phyloP scores from a whole-genome alignment of 2,113 vertebrate genomes.

The Apaloderma vittatum region DNA sequence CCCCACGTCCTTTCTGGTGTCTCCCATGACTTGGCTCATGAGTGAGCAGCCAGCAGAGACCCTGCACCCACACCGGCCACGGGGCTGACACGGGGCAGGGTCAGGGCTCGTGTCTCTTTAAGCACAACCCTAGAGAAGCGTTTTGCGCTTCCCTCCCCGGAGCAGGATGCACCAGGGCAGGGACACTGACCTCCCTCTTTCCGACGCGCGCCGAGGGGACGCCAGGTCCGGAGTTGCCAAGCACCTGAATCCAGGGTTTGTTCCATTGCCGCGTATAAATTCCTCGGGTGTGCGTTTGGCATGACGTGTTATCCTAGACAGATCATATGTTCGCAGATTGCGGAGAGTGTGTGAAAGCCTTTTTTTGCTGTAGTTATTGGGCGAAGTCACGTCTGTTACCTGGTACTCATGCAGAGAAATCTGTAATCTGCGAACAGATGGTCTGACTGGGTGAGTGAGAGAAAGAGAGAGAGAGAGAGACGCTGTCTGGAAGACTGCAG shows the following conservation, averaged over 20 bases:
- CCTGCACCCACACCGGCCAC: neutral
- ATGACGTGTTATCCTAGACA: conserved; percentile 69
- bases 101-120: neutral
- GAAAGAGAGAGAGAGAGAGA: conserved; percentile 46
- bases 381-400: conserved; percentile 72
- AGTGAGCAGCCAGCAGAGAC: neutral
- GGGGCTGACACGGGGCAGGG: neutral
- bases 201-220: neutral
- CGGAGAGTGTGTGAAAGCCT: conserved; percentile 66
- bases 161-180: neutral
- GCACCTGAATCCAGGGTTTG: conserved; percentile 52
- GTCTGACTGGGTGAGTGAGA: conserved; percentile 49
- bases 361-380: conserved; percentile 73
- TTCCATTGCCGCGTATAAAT: conserved; percentile 63
- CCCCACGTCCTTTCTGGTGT: neutral
- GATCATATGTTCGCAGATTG: conserved; percentile 79
- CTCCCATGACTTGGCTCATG: neutral
- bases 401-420: conserved; percentile 75
- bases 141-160: neutral
- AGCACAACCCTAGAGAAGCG: neutral
- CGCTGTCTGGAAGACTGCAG: conserved; percentile 52
- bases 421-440: conserved; percentile 77
- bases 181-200: neutral
- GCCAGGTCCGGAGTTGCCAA: conserved; percentile 8
- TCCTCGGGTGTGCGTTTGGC: conserved; percentile 69